Evolutionary conservation across 2,113 vertebrate species (phyloP), one percentile per base, ranked within the genome.

Genomic region (Gorsachius goisagi): DNA sequence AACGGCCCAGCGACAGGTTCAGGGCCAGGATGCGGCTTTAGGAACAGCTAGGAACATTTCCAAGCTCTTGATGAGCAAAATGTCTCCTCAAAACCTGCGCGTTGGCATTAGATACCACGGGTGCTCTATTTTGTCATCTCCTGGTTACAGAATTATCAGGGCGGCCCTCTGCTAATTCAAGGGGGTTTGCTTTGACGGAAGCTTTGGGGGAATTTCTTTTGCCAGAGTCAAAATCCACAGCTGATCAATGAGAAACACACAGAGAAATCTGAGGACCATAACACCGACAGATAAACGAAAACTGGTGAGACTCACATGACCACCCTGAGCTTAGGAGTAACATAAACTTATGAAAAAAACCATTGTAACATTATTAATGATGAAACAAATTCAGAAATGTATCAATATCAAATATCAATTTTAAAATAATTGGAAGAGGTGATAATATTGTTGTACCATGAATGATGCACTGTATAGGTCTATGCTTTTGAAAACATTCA

Each of bases 91-190:
- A 27, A 68, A 39, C 59, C 33, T 8, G 37, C 50, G 9, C 13
- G 0, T 1, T 37, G n/a, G 22, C 45, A 2, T 47, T 47, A 15
- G 41, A 5, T 49, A 16, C 9, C 9, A 3, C 53, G 8, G 17
- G 6, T 9, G 53, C 41, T 58, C 26, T 33, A 3, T 50, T 66
- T 37, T 63, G 22, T 41, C 71, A 7, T 68, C 44, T 55, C 67
- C 47, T 33, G 14, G 32, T 55, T 16, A 30, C 44, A 32, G 15
- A 71, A 85, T 26, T 28, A 10, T 19, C 50, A 9, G 28, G 26
- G 15, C 49, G 68, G 53, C 63, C 44, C 32, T 52, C 39, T 2
- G 41, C 76, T 73, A n/a, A 14, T 62, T 73, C 16, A 21, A 22
- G 28, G 27, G 23, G 5, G 2, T 90, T 94, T 93, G 63, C 41